Percentiles rank a stretch among this genome's conserved stretches.
phyloP scores from a whole-genome alignment of 2,113 vertebrate species.

The Cygnus buccinator region DNA sequence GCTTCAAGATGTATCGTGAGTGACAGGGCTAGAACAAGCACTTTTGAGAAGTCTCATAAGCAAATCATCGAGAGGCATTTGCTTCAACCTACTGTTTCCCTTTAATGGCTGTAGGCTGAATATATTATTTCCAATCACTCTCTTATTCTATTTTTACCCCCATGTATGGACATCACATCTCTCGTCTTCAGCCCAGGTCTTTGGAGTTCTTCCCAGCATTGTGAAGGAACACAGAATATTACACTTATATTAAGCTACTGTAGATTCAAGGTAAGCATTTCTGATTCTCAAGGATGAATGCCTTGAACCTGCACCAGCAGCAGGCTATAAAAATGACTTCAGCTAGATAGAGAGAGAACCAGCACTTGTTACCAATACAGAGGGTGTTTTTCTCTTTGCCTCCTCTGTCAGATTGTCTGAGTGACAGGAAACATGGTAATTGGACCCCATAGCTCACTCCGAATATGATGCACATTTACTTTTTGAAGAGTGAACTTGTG shows the following conservation, averaged over 20 bases:
- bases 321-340: neutral
- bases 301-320: neutral
- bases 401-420: neutral
- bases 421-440: neutral
- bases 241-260: constrained; percentile 27
- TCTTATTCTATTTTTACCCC: constrained; percentile 35
- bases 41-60: constrained; percentile 1
- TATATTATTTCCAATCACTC: neutral
- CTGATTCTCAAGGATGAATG: neutral
- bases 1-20: neutral
- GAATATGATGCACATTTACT: neutral
- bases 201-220: constrained; percentile 48
- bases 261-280: neutral
- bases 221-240: neutral
- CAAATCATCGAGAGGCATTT: constrained; percentile 15
- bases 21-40: neutral
- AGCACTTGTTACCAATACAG: neutral
- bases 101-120: constrained; percentile 47
- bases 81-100: constrained; percentile 23
- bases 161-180: constrained; percentile 43
- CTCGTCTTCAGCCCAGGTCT: neutral
- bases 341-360: neutral
- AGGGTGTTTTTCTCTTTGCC: neutral
- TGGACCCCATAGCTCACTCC: neutral
- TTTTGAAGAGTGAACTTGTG: neutral